Evolutionary conservation across 2,113 vertebrate species (phyloP).

Genomic region (Malurus alboscapulatus): DNA sequence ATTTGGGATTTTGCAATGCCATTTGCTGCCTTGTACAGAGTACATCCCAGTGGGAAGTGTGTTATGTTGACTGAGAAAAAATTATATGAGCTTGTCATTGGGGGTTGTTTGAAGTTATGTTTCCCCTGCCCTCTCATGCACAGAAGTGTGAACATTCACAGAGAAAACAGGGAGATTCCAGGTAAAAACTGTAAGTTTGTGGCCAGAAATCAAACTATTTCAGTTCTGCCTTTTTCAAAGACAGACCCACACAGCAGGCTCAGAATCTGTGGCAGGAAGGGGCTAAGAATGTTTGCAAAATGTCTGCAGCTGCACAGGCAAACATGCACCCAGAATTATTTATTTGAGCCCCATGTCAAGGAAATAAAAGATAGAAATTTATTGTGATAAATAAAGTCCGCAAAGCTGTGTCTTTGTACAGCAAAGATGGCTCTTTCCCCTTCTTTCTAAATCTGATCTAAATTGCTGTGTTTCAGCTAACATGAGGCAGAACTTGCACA

Average conservation of each 20-base stretch:
- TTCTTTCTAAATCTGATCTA: neutral
- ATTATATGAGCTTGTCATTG: neutral
- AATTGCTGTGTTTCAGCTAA: neutral
- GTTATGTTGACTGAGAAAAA: neutral
- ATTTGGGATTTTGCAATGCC: neutral
- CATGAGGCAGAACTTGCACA: neutral
- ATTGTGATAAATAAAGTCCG: neutral
- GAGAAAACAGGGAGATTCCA: neutral
- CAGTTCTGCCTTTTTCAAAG: neutral
- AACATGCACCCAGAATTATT: neutral
- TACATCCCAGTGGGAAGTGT: fast-evolving
- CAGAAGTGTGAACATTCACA: neutral
- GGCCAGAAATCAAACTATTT: neutral
- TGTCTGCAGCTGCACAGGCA: neutral
- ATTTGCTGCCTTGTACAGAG: neutral
- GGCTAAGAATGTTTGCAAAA: neutral
- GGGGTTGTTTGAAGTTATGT: fast-evolving
- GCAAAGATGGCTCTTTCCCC: neutral
- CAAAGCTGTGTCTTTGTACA: neutral
- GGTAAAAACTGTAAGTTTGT: neutral
- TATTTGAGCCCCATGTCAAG: neutral
- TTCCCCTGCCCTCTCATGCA: neutral
- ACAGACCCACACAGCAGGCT: neutral
- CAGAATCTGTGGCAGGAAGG: neutral
- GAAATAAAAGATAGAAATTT: neutral